Base-by-base conservation (phyloP, 2,113 vertebrate genomes). In the Phrynosoma platyrhinos region DNA sequence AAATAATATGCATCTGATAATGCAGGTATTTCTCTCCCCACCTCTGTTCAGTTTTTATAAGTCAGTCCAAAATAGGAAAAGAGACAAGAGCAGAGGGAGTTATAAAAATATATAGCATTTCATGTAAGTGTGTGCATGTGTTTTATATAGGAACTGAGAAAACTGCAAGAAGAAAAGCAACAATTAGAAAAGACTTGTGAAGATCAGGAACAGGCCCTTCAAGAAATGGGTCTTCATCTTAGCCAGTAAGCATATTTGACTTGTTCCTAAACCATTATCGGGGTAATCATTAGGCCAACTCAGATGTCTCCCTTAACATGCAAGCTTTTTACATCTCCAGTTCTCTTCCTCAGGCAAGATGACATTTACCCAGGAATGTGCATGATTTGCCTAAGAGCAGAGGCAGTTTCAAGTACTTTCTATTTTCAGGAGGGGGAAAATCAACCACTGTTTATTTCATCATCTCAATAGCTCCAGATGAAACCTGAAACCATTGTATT, bases 221-320 rank as follows among this genome's bases (percentile, higher is more conserved):
- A 99, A 93, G 99, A 99, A 95, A 99, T 99, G 99, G 99, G 99
- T 2, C 97, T 98, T 79, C 98, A 99, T 89, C 98, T 99, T 89
- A 99, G 99, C 97, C 98, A 99, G 99, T 99, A 96, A 98, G 97
- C 91, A 32, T 77, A n/a, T 76, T 76, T 36, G 16, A n/a, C 9
- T 82, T 32, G 30, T 74, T 55, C 68, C 10, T 6, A 71, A 27
- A 71, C 9, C 68, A 5, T 6, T n/a, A 10, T 71, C n/a, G 20
- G 64, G 23, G 18, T 66, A 66, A 66, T 18, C 18, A 21, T 66
- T 66, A 66, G 23, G 23, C 16, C 58, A 62, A 47, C 47, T 47
- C 47, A 47, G 47, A 47, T 47, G 47, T 47, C 47, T 47, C 47
- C 47, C 47, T 62, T 9, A 23, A 66, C 5, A 21, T 66, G 23